Evolutionary conservation across 2,113 vertebrate genomes (phyloP), one percentile per base, ranked within the genome.

Genomic region (Apistogramma diplotaenia): DNA sequence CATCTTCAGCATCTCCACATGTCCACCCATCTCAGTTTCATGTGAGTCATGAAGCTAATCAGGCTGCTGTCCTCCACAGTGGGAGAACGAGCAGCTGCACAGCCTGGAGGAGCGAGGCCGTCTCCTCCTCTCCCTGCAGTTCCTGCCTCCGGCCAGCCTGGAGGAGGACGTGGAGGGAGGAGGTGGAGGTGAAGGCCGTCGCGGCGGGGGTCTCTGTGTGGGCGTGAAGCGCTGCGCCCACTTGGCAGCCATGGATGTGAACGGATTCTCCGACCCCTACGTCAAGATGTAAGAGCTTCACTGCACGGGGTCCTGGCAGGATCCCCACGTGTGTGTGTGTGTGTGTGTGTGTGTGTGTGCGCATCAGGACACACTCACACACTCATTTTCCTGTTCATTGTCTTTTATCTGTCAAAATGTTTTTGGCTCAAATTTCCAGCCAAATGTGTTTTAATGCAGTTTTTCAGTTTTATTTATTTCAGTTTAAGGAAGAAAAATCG

Each of bases 191-290:
- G 87, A 61, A 19, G 76, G 59, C 0, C 75, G 57, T 3, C 81
- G 61, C 18, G 15, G 87, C 3, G 93, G 83, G 0, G 96, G 96
- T 2, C 92, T 97, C 27, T 93, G 94, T 8, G 96, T 97, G 37
- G 96, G 96, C n/a, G 96, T 97, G 15, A 82, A 91, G 21, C 96
- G 96, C 76, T 97, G 97, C 2, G 96, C 96, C 15, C 96, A 97
- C 82, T 94, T 97, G 78, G 96, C 96, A 0, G 96, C 97, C 62
- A 97, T 97, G 96, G 96, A 97, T 0, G 96, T 97, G 85, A 97
- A 97, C 0, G 97, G 96, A 43, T 97, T 96, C 91, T 97, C 97
- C 0, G 97, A 97, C 85, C 96, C 96, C 78, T 97, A 97, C 9
- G 96, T 97, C 78, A 97, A 97, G 93, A 96, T 94, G 96, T 97